These are phyloP conservation scores for Caenorhabditis sp. DNA, from an alignment of 2,888 invertebrate species.

Conservation along the genomic window DNA sequence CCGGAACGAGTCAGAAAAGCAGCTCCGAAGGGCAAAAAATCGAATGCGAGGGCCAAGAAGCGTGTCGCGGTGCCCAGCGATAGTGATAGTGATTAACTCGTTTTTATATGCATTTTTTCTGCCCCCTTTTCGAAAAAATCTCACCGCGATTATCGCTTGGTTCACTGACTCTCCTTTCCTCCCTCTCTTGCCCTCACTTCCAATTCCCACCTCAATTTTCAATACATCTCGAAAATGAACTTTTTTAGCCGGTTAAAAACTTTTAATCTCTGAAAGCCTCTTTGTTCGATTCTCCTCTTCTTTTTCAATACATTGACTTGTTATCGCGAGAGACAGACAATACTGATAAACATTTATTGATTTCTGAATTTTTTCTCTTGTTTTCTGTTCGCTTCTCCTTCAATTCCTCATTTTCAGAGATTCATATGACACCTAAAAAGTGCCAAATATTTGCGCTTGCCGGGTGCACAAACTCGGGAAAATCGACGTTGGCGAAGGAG, in stretches of 20 bases:
- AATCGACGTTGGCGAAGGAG: constrained; percentile 77
- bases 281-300: not conserved
- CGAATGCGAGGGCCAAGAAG: not conserved
- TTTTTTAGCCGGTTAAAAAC: not conserved
- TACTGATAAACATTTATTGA: constrained; percentile 27
- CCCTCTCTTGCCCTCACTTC: not conserved
- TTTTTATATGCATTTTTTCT: no score
- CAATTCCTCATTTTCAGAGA: constrained; percentile 4
- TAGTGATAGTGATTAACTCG: not conserved
- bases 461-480: constrained; percentile 82
- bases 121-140: not conserved
- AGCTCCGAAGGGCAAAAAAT: not conserved
- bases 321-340: not conserved
- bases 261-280: constrained; percentile 33
- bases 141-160: constrained; percentile 1
- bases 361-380: constrained; percentile 20
- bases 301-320: constrained; percentile 7
- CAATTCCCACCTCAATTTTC: not conserved
- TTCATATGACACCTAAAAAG: constrained; percentile 5
- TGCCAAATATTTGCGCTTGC: constrained; percentile 66
- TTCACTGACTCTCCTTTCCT: constrained; percentile 27
- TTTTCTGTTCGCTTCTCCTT: not conserved
- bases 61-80: not conserved
- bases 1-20: not conserved
- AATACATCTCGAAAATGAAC: not conserved